phyloP scores from a whole-genome alignment of 2,888 invertebrate species.

The Xylophagus ater region DNA sequence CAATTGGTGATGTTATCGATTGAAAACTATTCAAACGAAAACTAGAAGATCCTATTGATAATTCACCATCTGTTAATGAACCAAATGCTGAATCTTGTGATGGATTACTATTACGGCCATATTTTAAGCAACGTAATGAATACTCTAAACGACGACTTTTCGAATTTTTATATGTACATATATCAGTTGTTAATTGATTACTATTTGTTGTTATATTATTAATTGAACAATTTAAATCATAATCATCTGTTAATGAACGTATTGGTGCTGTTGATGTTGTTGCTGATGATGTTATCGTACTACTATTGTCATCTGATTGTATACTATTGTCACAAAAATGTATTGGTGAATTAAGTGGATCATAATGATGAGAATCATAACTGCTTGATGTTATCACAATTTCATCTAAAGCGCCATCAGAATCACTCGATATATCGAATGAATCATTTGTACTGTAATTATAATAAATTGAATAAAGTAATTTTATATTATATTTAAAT shows the following conservation, averaged over 20 bases:
- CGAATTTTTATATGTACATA: conserved; percentile 38
- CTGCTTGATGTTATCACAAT: conserved; percentile 32
- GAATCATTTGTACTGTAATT: conserved; percentile 37
- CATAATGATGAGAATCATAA: conserved; percentile 27
- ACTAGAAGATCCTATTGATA: conserved; percentile 38
- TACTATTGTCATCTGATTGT: conserved; percentile 34
- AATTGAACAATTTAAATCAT: too few species aligned
- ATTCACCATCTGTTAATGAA: conserved; percentile 38
- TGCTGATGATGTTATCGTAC: conserved; percentile 19
- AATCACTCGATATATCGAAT: conserved; percentile 39
- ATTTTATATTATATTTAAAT: too few species aligned
- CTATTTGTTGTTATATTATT: conserved; percentile 17
- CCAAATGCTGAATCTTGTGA: conserved; percentile 40
- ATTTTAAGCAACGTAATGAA: conserved; percentile 37
- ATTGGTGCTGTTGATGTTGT: conserved; percentile 12
- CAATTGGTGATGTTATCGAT: conserved; percentile 39
- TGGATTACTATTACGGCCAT: conserved; percentile 39
- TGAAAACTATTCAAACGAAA: conserved; percentile 39
- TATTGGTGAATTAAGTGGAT: conserved; percentile 34
- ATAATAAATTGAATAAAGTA: too few species aligned
- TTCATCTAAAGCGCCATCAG: conserved; percentile 37
- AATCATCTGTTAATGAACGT: too few species aligned
- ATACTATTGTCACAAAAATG: conserved; percentile 37
- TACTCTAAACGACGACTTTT: conserved; percentile 39
- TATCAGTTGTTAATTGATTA: conserved; percentile 37